Base-by-base conservation (phyloP, 2,888 invertebrate genomes). In the Polia nebulosa region DNA sequence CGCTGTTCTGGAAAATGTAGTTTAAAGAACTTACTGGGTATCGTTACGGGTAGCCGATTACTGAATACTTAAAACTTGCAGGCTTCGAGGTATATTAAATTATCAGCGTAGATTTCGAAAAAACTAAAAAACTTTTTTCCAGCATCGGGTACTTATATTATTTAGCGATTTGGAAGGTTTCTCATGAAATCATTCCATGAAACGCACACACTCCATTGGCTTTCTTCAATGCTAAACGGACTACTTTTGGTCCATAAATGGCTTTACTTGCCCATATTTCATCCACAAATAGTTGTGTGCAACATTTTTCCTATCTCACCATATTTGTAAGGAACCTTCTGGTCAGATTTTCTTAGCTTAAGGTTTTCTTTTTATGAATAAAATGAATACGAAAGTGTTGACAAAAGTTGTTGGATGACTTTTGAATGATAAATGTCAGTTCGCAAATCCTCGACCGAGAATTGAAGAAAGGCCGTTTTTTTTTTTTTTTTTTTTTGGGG, bases 181-280 rank as follows among this genome's bases (percentile, higher is more conserved):
- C 27, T 45, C 22, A 55, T 39, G 39, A 65, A 47, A 65, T 27
- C 9, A 51, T 62, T 58, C 22, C 17, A 57, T 60, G 15, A 17
- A 34, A 29, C 34, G 34, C 13, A 32, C 41, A 68, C 61, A 47
- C 67, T 39, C 15, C 55, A 62, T 60, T 80, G 49, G 41, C 9
- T 75, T 66, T 74, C 6, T 32, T 61, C 20, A 61, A 70, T 57
- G 34, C 20, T 52, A 47, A 58, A 36, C 20, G 32, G 32, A 41
- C 36, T 55, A 41, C 27, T 51, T 51, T 41, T 17, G 9, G 27
- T 41, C 25, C 32, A 44, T 67, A 64, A 61, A 63, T 22, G 49
- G 15, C 32, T 65, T 67, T 44, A 25, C 45, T 41, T 44, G 52
- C 53, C 47, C 58, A 57, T 69, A 62, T 41, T 45, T 61, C 52